phyloP scores from a whole-genome alignment of 2,888 invertebrate species.

The Diplazon laetatorius region DNA sequence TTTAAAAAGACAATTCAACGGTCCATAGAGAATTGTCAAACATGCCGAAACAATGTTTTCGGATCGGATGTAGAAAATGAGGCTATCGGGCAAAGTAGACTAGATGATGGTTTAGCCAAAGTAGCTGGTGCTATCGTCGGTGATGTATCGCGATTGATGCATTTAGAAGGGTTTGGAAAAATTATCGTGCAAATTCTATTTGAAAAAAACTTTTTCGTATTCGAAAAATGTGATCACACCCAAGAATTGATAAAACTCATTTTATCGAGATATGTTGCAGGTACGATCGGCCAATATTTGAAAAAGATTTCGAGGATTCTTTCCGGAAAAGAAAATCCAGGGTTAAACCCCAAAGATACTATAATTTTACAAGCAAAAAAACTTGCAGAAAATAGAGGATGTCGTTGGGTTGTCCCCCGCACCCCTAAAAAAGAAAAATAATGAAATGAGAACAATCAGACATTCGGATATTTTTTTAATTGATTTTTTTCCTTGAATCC shows the following conservation, averaged over 20 bases:
- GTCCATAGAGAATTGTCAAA: not conserved
- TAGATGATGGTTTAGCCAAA: not conserved
- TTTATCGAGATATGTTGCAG: slow-evolving; percentile 6
- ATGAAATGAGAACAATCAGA: no score
- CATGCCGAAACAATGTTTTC: not conserved
- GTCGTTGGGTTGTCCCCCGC: no score
- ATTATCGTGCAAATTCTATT: not conserved
- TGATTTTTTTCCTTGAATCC: no score
- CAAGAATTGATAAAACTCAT: not conserved
- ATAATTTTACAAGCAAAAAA: slow-evolving; percentile 4
- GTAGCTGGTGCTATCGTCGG: not conserved
- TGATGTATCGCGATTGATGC: not conserved
- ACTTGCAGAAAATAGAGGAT: not conserved
- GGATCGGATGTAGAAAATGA: not conserved
- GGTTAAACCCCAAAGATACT: not conserved
- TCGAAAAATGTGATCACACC: not conserved
- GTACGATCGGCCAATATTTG: not conserved
- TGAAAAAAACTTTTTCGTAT: slow-evolving; percentile 5
- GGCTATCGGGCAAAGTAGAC: not conserved
- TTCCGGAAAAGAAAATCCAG: not conserved
- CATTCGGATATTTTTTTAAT: no score
- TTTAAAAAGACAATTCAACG: not conserved
- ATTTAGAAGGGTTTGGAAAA: slow-evolving; percentile 6
- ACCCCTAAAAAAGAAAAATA: no score
- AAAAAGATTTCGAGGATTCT: not conserved